Evolutionary conservation across 1,140 invertebrate species (phyloP).

Genomic region (Lepidostoma basale): DNA sequence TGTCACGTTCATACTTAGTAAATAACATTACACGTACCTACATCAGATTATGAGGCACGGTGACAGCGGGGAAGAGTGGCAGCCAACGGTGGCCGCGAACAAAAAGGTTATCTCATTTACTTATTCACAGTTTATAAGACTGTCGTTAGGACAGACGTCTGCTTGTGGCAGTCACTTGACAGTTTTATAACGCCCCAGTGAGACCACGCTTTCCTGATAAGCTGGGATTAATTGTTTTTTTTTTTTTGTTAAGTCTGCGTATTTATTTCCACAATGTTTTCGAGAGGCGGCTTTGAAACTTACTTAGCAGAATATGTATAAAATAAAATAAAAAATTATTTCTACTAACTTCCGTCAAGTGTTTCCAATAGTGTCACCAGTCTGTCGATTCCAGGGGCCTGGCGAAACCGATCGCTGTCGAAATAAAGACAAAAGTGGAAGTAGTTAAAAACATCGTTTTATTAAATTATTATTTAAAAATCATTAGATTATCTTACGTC

Average conservation of each 20-base stretch:
- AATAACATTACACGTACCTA: too few relatives aligned
- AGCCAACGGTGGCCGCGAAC: constrained; percentile 6
- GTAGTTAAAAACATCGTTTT: too few relatives aligned
- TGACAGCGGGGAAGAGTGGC: neutral
- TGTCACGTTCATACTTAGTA: too few relatives aligned
- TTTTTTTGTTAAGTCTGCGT: neutral
- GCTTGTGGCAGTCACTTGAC: constrained; percentile 35
- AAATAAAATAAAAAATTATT: neutral
- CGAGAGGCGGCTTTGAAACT: neutral
- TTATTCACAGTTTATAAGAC: constrained; percentile 44
- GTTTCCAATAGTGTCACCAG: too few relatives aligned
- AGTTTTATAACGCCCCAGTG: constrained; percentile 1
- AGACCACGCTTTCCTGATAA: neutral
- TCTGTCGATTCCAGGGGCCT: too few relatives aligned
- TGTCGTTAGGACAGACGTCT: constrained; percentile 42
- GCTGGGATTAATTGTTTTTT: neutral
- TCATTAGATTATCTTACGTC: too few relatives aligned
- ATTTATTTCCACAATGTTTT: neutral
- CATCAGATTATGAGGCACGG: neutral
- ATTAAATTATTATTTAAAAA: too few relatives aligned
- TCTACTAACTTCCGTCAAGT: too few relatives aligned
- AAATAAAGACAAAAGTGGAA: too few relatives aligned
- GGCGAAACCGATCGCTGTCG: too few relatives aligned
- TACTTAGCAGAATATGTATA: neutral
- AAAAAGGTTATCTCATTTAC: constrained; percentile 39